Conservation (phyloP, 2,797 vertebrate genomes). For the Protosalanx chinensis region DNA sequence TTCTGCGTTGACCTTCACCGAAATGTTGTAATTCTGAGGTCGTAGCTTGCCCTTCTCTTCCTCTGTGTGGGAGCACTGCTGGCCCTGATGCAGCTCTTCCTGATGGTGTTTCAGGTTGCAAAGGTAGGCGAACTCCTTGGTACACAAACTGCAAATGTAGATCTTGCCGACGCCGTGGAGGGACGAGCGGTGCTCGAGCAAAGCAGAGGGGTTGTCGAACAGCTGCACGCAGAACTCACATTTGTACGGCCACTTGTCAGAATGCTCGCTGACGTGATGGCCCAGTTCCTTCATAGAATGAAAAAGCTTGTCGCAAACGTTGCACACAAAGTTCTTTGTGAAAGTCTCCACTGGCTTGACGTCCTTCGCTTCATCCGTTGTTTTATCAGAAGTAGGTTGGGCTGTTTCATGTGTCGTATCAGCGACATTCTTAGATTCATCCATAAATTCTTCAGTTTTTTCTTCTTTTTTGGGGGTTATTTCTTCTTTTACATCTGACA, state of each 20-base stretch:
- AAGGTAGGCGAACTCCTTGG: constrained; percentile 97
- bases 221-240: constrained; percentile 98
- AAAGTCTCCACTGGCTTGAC: constrained; percentile 71
- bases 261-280: constrained; percentile 88
- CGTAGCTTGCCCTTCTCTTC: constrained; percentile 92
- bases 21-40: constrained; percentile 92
- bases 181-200: constrained; percentile 89
- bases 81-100: constrained; percentile 89
- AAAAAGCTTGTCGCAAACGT: constrained; percentile 91
- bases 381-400: constrained; percentile 52
- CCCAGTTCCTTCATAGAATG: constrained; percentile 93
- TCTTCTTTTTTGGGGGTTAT: constrained; percentile 44
- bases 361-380: constrained; percentile 37
- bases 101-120: constrained; percentile 98
- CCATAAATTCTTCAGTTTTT: constrained; percentile 20
- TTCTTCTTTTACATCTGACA: constrained; percentile 30
- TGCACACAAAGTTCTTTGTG: constrained; percentile 92
- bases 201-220: constrained; percentile 80
- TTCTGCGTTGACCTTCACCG: constrained; percentile 58
- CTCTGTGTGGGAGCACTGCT: constrained; percentile 86
- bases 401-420: constrained; percentile 31
- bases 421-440: constrained; percentile 7
- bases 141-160: constrained; percentile 89
- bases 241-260: constrained; percentile 96
- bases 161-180: constrained; percentile 94